phyloP scores from a whole-genome alignment of 2,888 invertebrate species.

The Taenaris catops region DNA sequence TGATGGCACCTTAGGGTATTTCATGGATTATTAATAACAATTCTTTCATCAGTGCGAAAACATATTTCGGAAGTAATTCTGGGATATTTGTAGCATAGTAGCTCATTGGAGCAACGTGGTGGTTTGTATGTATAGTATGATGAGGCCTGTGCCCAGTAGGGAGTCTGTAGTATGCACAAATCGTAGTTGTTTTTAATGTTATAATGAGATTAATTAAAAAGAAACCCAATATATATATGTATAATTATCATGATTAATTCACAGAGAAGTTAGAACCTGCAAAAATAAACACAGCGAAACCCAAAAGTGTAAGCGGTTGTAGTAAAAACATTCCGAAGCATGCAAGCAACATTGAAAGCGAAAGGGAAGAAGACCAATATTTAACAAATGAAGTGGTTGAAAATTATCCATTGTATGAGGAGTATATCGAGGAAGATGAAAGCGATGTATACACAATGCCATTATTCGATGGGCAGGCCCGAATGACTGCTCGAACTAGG shows the following conservation, averaged over 20 bases:
- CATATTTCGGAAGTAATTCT: too few relatives aligned
- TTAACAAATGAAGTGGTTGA: constrained; percentile 51
- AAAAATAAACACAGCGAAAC: constrained; percentile 29
- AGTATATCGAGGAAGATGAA: constrained; percentile 48
- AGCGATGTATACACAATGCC: constrained; percentile 54
- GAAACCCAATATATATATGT: constrained; percentile 19
- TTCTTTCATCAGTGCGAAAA: too few relatives aligned
- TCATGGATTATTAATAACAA: too few relatives aligned
- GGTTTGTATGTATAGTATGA: too few relatives aligned
- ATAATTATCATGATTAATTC: constrained; percentile 43
- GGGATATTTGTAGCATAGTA: too few relatives aligned
- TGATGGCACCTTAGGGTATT: too few relatives aligned
- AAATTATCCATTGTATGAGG: constrained; percentile 42
- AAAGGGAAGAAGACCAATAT: constrained; percentile 34
- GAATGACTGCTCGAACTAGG: constrained; percentile 53
- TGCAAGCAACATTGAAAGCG: constrained; percentile 28
- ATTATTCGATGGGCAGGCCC: constrained; percentile 60
- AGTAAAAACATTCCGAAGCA: constrained; percentile 32
- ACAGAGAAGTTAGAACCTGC: constrained; percentile 51
- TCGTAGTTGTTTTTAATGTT: constrained; percentile 21
- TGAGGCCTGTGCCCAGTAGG: constrained; percentile 39
- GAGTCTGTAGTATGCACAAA: constrained; percentile 28
- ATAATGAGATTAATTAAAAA: too few relatives aligned
- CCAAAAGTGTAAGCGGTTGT: constrained; percentile 23
- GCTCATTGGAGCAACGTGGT: too few relatives aligned